Conservation (phyloP, 2,888 invertebrate species). For the Scaptomyza caliginosa region DNA sequence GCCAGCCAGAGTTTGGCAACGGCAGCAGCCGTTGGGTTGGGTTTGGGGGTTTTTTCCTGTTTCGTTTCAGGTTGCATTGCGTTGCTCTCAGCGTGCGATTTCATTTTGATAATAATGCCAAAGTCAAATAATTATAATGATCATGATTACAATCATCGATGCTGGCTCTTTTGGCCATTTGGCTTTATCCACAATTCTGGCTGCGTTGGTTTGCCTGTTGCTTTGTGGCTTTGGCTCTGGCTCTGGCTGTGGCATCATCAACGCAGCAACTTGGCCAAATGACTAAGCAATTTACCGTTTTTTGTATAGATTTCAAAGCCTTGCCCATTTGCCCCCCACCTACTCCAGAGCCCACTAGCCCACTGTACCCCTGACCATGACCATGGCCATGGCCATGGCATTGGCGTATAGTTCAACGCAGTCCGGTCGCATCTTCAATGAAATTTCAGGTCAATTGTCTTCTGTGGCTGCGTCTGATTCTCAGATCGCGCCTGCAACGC, state of each 20-base stretch:
- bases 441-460: slow-evolving; percentile 80
- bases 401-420: slow-evolving; percentile 41
- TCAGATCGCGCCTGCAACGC: slow-evolving; percentile 37
- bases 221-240: slow-evolving; percentile 4
- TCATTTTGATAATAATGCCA: slow-evolving; percentile 80
- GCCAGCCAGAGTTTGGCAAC: slow-evolving; percentile 24
- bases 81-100: slow-evolving; percentile 67
- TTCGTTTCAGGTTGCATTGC: slow-evolving; percentile 25
- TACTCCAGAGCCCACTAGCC: background rate
- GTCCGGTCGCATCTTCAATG: slow-evolving; percentile 71
- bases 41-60: background rate
- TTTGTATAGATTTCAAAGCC: slow-evolving; percentile 64
- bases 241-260: slow-evolving; percentile 42
- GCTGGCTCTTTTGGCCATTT: slow-evolving; percentile 29
- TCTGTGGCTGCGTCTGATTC: slow-evolving; percentile 59
- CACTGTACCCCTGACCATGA: slow-evolving; percentile 8
- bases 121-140: slow-evolving; percentile 80
- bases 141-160: slow-evolving; percentile 78
- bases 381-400: slow-evolving; percentile 29
- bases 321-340: slow-evolving; percentile 23
- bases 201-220: slow-evolving; percentile 1
- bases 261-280: slow-evolving; percentile 59
- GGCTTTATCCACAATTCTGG: slow-evolving; percentile 1
- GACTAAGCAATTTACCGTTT: slow-evolving; percentile 80
- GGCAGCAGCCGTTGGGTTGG: slow-evolving; percentile 12